Evolutionary conservation across 2,113 vertebrate species (phyloP), one percentile per base, ranked within the genome.

Genomic region (Manacus vitellinus): DNA sequence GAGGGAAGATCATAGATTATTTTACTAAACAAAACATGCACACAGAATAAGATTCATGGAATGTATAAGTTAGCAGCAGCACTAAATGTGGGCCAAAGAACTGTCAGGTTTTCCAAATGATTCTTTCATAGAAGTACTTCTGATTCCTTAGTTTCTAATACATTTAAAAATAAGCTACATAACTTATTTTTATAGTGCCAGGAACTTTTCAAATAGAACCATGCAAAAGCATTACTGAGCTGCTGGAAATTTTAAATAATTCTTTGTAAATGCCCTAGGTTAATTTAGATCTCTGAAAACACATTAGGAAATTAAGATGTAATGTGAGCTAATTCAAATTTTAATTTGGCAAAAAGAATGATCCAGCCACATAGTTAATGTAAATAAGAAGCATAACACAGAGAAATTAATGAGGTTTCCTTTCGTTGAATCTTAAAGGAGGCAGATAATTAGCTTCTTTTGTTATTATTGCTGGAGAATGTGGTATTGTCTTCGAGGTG

Each of bases 321-420:
- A 99, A 99, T 98, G 98, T 98, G 98, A 99, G 98, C 98, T 98
- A 98, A 99, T 99, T 99, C 98, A 98, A 97, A 99, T 98, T 99
- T 99, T 99, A 99, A 99, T 99, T 99, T 99, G 98, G 98, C 98
- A 98, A 99, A 99, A 99, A 99, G 98, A 99, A 98, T 91, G 97
- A 97, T 98, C 96, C 98, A 98, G 98, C 98, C 98, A 98, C 98
- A 98, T 97, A 98, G 98, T 99, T 98, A 98, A 99, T 98, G 98
- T 99, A 98, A 98, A 98, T 98, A 98, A 71, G 98, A 98, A 98
- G 98, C 98, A 98, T 97, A 97, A 98, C 96, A 98, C 97, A 97
- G 98, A 95, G 97, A 97, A 98, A 98, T 98, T 98, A 99, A 99
- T 98, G 98, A 98, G 98, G 93, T 97, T 98, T 98, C 97, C 94